phyloP scores from a whole-genome alignment of 2,888 invertebrate species.

The Tiliacea citrago region DNA sequence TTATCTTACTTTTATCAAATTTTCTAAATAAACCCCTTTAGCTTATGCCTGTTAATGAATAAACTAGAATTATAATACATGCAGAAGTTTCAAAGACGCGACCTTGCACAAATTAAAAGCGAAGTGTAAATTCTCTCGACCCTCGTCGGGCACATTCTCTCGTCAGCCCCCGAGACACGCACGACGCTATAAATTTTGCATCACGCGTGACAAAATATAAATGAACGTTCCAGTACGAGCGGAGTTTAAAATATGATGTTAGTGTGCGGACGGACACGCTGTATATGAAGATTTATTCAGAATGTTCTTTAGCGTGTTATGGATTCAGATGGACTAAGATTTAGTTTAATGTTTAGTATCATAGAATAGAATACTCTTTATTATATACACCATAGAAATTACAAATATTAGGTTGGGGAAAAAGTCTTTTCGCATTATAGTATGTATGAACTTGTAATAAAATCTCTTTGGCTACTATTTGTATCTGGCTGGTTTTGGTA shows the following conservation, averaged over 20 bases:
- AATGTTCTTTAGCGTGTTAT: too few relatives aligned
- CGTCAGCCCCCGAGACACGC: neutral
- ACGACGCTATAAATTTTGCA: constrained; percentile 40
- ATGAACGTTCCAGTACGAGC: constrained; percentile 13
- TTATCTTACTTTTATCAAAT: too few relatives aligned
- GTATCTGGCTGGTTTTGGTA: too few relatives aligned
- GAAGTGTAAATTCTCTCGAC: constrained; percentile 7
- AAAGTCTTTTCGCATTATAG: too few relatives aligned
- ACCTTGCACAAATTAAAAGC: constrained; percentile 38
- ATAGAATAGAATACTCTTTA: too few relatives aligned
- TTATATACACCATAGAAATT: too few relatives aligned
- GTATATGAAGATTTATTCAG: constrained; percentile 12
- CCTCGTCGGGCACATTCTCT: constrained; percentile 13
- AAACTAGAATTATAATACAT: constrained; percentile 1
- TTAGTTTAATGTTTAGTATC: too few relatives aligned
- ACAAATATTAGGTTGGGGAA: too few relatives aligned
- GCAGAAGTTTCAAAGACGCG: constrained; percentile 23
- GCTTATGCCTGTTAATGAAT: neutral
- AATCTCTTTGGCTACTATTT: too few relatives aligned
- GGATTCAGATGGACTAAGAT: too few relatives aligned
- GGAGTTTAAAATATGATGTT: constrained; percentile 16
- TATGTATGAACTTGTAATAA: too few relatives aligned
- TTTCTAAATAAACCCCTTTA: too few relatives aligned
- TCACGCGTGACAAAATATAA: constrained; percentile 51
- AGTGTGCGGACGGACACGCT: constrained; percentile 16